phyloP scores from a whole-genome alignment of 2,888 invertebrate genomes.

The Podotricha telesiphe region DNA sequence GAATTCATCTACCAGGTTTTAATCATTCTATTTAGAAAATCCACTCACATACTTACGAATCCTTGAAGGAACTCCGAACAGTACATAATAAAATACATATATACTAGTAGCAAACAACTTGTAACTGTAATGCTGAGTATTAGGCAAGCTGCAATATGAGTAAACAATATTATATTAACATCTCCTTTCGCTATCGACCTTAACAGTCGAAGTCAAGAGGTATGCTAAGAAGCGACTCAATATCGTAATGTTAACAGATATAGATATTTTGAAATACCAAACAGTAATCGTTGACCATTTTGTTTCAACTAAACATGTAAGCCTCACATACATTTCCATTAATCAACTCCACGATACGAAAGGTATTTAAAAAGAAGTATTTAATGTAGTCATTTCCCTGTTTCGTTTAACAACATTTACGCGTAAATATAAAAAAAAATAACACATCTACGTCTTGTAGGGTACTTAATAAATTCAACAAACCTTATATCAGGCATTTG shows the following conservation, averaged over 20 bases:
- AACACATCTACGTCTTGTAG: too few relatives aligned
- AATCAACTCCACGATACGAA: neutral
- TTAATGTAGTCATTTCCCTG: too few relatives aligned
- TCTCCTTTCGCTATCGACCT: conserved; percentile 40
- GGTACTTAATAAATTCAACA: too few relatives aligned
- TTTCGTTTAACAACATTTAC: too few relatives aligned
- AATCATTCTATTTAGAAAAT: neutral
- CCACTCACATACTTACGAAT: neutral
- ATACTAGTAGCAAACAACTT: neutral
- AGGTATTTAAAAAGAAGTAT: neutral
- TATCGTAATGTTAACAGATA: conserved; percentile 6
- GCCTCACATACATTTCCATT: neutral
- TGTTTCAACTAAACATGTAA: neutral
- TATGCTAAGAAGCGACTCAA: conserved; percentile 44
- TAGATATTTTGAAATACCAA: conserved; percentile 19
- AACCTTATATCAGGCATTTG: too few relatives aligned
- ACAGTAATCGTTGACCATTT: conserved; percentile 3
- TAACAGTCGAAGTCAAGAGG: conserved; percentile 37
- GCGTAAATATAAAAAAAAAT: too few relatives aligned
- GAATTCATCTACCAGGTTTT: too few relatives aligned
- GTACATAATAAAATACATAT: neutral
- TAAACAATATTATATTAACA: conserved; percentile 33
- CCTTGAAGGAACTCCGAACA: neutral
- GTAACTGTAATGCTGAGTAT: conserved; percentile 5
- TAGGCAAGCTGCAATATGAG: conserved; percentile 19